phyloP scores from a whole-genome alignment of 2,797 vertebrate species.

The Chelonia mydas region DNA sequence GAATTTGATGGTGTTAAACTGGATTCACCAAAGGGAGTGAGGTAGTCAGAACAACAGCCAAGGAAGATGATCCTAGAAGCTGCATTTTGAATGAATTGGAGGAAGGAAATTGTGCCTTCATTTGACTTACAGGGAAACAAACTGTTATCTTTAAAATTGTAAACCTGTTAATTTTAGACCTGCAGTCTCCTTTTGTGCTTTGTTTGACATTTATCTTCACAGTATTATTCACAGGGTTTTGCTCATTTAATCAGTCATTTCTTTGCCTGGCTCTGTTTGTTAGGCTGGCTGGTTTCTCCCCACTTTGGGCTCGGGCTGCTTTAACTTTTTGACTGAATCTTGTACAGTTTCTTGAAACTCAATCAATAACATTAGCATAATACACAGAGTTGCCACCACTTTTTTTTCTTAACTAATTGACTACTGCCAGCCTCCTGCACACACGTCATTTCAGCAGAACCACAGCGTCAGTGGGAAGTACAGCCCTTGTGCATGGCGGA shows the following conservation, averaged over 20 bases:
- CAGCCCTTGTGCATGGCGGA: neutral
- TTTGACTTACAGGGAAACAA: neutral
- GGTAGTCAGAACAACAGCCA: neutral
- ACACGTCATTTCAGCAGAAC: fast-evolving
- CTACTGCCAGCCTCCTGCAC: neutral
- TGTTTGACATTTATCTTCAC: neutral
- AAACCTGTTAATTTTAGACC: neutral
- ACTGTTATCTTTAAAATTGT: neutral
- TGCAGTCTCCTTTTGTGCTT: neutral
- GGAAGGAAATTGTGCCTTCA: neutral
- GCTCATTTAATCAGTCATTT: neutral
- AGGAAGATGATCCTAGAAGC: neutral
- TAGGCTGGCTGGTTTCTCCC: neutral
- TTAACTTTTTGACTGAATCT: neutral
- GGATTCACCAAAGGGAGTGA: neutral
- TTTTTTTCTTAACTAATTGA: neutral
- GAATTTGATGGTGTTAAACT: neutral
- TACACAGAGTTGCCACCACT: fast-evolving
- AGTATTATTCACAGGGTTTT: neutral
- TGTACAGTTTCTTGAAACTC: neutral
- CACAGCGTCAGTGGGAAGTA: neutral
- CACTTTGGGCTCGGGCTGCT: neutral
- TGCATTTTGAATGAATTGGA: neutral
- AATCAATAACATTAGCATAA: neutral
- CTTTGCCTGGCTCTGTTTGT: neutral